A percentile compares a stretch with the other conserved stretches of the same genome.
These are phyloP conservation scores for Strix uralensis DNA, from an alignment of 2,113 vertebrate species.

Conservation along the genomic window DNA sequence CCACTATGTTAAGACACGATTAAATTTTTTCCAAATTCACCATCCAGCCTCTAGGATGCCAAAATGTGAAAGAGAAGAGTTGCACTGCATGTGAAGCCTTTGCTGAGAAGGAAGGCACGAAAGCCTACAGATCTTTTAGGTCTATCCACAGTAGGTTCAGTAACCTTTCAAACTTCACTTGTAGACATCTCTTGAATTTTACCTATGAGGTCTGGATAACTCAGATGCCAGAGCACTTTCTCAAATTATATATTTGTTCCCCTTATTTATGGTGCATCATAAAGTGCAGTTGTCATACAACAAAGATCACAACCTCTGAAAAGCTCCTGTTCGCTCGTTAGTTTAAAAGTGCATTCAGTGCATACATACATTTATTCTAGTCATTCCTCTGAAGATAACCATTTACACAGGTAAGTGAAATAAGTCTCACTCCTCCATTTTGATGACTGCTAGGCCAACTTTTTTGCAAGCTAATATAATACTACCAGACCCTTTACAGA, in stretches of 20 bases:
- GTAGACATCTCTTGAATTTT: neutral
- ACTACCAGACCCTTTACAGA: neutral
- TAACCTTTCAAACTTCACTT: neutral
- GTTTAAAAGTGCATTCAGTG: neutral
- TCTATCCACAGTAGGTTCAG: neutral
- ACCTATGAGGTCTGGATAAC: neutral
- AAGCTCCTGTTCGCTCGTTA: neutral
- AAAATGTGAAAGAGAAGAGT: neutral
- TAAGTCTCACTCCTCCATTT: neutral
- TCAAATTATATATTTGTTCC: neutral
- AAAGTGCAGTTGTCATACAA: neutral
- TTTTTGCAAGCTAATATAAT: neutral
- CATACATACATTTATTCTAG: neutral
- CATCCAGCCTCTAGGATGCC: neutral
- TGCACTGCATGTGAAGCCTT: neutral
- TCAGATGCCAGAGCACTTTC: neutral
- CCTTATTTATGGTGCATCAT: neutral
- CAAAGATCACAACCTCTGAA: neutral
- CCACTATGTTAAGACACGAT: neutral
- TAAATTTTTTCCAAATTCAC: slow-evolving; percentile 26
- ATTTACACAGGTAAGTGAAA: neutral
- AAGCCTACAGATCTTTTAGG: neutral
- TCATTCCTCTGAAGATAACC: neutral
- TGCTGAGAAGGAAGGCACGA: neutral
- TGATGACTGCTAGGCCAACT: neutral